A percentile compares a stretch with the other conserved stretches of the same genome.
Conservation (phyloP, 2,797 vertebrate species). For the Taeniopygia guttata region DNA sequence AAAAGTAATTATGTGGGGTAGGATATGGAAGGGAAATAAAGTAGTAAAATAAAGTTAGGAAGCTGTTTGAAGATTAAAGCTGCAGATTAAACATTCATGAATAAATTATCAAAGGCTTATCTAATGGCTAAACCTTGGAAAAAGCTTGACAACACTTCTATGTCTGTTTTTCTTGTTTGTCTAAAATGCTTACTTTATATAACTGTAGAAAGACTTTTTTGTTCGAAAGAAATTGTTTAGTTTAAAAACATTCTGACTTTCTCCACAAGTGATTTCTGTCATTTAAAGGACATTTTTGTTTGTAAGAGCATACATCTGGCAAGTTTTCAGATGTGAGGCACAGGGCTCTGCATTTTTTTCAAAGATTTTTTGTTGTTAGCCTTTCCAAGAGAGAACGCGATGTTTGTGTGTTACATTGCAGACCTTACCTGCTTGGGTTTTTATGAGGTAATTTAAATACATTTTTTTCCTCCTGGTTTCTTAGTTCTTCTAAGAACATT, state of each 20-base stretch:
- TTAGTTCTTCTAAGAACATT: not conserved
- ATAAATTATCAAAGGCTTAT: constrained; percentile 60
- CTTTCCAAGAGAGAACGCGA: not conserved
- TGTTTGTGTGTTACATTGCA: not conserved
- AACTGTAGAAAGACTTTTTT: constrained; percentile 19
- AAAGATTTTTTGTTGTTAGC: not conserved
- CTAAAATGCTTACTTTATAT: constrained; percentile 15
- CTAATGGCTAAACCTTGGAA: constrained; percentile 20
- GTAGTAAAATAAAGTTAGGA: constrained; percentile 30
- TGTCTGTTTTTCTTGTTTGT: constrained; percentile 11
- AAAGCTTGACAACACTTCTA: not conserved
- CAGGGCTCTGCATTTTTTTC: not conserved
- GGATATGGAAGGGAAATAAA: constrained; percentile 49
- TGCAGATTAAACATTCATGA: constrained; percentile 38
- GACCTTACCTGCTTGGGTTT: not conserved
- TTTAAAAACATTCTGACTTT: constrained; percentile 14
- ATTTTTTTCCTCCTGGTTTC: not conserved
- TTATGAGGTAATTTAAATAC: not conserved
- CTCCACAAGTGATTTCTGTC: constrained; percentile 19
- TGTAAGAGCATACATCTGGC: not conserved
- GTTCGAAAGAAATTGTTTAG: constrained; percentile 26
- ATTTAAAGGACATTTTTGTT: constrained; percentile 1
- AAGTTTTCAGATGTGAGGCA: not conserved
- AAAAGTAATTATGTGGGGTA: constrained; percentile 3
- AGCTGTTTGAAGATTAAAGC: constrained; percentile 45